Conservation (phyloP, 2,113 vertebrate genomes). For the Fukomys damarensis region DNA sequence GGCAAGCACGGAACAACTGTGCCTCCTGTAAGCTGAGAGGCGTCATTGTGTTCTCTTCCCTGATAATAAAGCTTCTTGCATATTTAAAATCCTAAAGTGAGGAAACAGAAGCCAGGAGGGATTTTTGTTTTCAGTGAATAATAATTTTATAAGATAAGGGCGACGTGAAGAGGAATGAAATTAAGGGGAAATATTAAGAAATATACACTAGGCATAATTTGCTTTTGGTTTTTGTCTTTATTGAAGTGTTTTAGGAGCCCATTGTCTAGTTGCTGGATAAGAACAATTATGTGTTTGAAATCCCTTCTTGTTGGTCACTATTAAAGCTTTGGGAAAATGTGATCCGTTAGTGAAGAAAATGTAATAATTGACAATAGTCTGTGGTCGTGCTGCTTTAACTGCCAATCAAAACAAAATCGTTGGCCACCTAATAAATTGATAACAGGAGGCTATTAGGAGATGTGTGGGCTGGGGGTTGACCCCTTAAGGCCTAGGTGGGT, state of each 20-base stretch:
- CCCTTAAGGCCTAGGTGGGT: background rate
- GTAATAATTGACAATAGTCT: background rate
- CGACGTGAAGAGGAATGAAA: constrained; percentile 76
- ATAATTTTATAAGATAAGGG: constrained; percentile 81
- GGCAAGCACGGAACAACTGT: constrained; percentile 53
- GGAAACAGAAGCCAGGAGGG: constrained; percentile 74
- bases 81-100: constrained; percentile 81
- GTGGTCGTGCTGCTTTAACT: constrained; percentile 36
- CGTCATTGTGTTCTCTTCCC: constrained; percentile 75
- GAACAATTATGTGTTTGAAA: constrained; percentile 57
- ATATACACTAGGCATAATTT: constrained; percentile 74
- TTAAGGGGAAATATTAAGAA: constrained; percentile 76
- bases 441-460: background rate
- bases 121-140: constrained; percentile 83
- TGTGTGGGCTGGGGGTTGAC: background rate
- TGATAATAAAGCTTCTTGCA: constrained; percentile 80
- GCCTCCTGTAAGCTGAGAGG: constrained; percentile 62
- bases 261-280: constrained; percentile 63
- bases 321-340: constrained; percentile 28
- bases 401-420: constrained; percentile 56
- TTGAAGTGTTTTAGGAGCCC: constrained; percentile 39
- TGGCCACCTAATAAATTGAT: background rate
- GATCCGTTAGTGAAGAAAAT: background rate
- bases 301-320: constrained; percentile 40
- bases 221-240: constrained; percentile 66